Conservation (phyloP, 2,113 vertebrate species). For the Turdus rufiventris region DNA sequence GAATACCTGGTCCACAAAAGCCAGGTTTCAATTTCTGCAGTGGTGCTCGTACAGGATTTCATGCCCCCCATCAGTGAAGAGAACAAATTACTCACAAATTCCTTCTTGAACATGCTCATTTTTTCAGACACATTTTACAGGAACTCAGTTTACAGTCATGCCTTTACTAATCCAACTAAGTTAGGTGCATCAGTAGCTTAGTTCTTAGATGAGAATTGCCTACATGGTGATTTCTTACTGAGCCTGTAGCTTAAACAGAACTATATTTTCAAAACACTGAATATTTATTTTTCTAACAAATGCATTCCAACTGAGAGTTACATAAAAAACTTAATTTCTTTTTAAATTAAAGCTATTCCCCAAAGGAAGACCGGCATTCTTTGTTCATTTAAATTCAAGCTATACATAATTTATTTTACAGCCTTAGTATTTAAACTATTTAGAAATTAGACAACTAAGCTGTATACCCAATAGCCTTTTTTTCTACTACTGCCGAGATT, state of each 20-base stretch:
- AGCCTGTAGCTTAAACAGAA: neutral
- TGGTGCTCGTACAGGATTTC: neutral
- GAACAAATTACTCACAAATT: neutral
- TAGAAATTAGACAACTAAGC: conserved; percentile 54
- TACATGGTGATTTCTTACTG: neutral
- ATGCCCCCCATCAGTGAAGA: neutral
- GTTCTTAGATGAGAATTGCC: neutral
- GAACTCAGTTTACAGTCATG: neutral
- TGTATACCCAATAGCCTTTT: conserved; percentile 21
- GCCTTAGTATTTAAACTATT: conserved; percentile 56
- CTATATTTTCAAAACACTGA: neutral
- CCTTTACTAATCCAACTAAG: neutral
- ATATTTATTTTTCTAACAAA: conserved; percentile 18
- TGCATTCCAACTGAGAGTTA: neutral
- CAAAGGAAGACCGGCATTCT: conserved; percentile 40
- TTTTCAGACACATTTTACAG: neutral
- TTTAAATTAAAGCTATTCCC: conserved; percentile 63
- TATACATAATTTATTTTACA: conserved; percentile 58
- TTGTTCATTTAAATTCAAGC: conserved; percentile 49
- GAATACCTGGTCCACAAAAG: neutral
- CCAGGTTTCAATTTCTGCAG: neutral
- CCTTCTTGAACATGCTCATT: neutral
- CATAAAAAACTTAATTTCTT: conserved; percentile 18
- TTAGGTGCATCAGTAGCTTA: neutral
- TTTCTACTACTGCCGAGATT: conserved; percentile 12